phyloP scores from a whole-genome alignment of 2,888 invertebrate species.

The Automeris io region DNA sequence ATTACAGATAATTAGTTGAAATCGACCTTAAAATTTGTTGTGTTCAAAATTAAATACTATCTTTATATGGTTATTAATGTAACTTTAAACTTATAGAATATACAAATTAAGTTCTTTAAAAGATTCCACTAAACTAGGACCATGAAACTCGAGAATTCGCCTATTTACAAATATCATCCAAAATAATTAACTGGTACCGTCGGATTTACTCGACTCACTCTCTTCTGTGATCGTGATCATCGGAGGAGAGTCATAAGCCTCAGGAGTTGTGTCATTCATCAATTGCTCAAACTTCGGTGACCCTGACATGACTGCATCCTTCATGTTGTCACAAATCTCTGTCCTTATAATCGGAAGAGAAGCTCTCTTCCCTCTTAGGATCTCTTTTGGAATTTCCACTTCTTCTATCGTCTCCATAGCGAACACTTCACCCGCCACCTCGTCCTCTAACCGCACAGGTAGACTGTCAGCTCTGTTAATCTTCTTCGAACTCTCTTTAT shows the following conservation, averaged over 20 bases:
- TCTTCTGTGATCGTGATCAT: conserved; percentile 73
- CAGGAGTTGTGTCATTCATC: conserved; percentile 69
- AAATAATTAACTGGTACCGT: conserved; percentile 58
- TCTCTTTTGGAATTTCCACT: conserved; percentile 53
- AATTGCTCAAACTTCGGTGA: conserved; percentile 79
- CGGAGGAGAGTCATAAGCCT: conserved; percentile 52
- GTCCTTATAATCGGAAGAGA: conserved; percentile 62
- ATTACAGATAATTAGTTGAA: no score
- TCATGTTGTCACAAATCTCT: conserved; percentile 75
- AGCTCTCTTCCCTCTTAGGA: conserved; percentile 51
- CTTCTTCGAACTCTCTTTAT: conserved; percentile 63
- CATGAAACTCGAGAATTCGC: not conserved
- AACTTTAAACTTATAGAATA: no score
- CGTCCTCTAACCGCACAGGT: conserved; percentile 73
- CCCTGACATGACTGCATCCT: conserved; percentile 68
- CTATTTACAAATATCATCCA: conserved; percentile 14
- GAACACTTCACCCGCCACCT: conserved; percentile 30
- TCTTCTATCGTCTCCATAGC: conserved; percentile 56
- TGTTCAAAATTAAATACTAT: no score
- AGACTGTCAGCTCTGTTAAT: conserved; percentile 74
- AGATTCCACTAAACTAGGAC: no score
- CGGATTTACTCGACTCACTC: conserved; percentile 57
- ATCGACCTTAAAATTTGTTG: no score
- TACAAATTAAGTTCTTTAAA: no score
- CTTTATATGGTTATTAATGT: no score